Evolutionary conservation across 2,113 vertebrate species (phyloP), one percentile per base, ranked within the genome.

Genomic region (Bagarius yarrelli): DNA sequence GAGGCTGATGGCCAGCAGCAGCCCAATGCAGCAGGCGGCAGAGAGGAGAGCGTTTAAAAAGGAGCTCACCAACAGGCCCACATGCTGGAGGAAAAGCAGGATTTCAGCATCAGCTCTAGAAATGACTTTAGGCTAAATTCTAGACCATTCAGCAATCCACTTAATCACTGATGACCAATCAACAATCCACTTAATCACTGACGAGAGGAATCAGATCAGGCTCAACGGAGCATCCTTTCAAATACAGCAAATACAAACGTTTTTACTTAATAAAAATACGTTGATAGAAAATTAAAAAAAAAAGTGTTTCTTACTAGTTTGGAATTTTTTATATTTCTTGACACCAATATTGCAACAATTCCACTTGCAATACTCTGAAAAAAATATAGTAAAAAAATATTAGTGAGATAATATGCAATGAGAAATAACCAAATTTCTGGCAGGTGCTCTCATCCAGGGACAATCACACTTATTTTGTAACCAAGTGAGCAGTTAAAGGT

Each of bases 311-410:
- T 90, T 88, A 95, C 94, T 84, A 94, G 81, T 85, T 91, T 93
- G 27, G 78, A 4, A 2, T 77, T 71, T 13, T 80, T 78, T 19
- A 94, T 91, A 87, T 97, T 96, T 86, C 92, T 94, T 57, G 96
- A 97, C 36, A 94, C 90, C 88, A 98, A 85, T 81, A 98, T 96
- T 32, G 95, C 94, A 83, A 94, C 91, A 53, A 97, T 95, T 78
- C 96, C 97, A 80, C 91, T 87, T 27, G 91, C 85, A 85, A 97
- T 93, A 87, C 95, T 97, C 96, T 97, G 44, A 18, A 34, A 87
- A 61, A 89, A 83, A 52, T n/a, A 66, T 8, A 57, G 21, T 84
- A 75, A 69, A 27, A 47, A 8, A n/a, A 25, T 25, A 36, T 53
- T 36, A n/a, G 8, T 56, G 9, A n/a, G 30, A 44, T 16, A 14